A percentile compares a stretch with the other conserved stretches of the same genome.
These are phyloP conservation scores for Trachelus stipa DNA, from an alignment of 2,888 invertebrate species.

Conservation along the genomic window DNA sequence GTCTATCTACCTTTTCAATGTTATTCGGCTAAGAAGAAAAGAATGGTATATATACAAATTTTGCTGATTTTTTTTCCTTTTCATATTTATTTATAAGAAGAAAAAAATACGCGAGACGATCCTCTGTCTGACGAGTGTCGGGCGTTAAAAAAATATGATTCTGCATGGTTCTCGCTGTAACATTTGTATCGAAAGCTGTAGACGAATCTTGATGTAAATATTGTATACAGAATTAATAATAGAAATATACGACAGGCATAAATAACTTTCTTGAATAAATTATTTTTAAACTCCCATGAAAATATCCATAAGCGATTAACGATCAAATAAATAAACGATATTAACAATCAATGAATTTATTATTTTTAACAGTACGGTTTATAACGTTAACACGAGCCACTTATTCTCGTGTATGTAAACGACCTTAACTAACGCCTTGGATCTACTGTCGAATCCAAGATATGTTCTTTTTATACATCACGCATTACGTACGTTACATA, in stretches of 20 bases:
- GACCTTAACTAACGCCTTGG: neutral
- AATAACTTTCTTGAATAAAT: neutral
- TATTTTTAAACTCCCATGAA: neutral
- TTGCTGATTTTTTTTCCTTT: no score
- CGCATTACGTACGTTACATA: conserved; percentile 30
- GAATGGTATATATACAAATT: no score
- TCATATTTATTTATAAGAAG: no score
- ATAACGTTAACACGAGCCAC: neutral
- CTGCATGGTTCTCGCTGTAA: neutral
- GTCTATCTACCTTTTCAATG: no score
- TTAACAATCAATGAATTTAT: conserved; percentile 12
- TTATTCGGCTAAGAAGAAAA: no score
- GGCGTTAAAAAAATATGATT: neutral
- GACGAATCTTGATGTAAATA: neutral
- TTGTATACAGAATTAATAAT: neutral
- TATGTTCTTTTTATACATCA: neutral
- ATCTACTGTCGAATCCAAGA: neutral
- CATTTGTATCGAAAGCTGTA: neutral
- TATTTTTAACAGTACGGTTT: conserved; percentile 24
- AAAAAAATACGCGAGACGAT: no score
- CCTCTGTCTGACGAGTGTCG: no score
- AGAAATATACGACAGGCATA: neutral
- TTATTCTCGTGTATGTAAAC: neutral
- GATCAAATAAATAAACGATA: neutral
- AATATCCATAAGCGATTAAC: neutral